These are phyloP conservation scores for Muricea muricata DNA, from an alignment of 92 coral and sea anemone species.

Conservation along the genomic window DNA sequence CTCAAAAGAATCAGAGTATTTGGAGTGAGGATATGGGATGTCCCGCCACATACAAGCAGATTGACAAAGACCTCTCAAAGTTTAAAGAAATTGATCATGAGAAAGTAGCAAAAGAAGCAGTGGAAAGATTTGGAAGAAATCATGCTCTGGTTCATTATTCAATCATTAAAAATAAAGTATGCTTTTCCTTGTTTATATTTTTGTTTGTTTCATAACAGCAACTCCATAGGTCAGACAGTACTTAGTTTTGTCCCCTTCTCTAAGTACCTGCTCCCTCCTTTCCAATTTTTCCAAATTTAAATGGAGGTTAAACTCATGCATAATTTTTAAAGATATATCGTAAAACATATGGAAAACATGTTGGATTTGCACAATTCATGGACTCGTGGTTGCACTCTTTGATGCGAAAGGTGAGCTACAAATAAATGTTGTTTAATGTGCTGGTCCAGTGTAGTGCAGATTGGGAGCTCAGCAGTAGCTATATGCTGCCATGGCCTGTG, in stretches of 20 bases:
- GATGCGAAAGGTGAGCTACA: conserved; percentile 80
- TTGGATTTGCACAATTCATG: conserved; percentile 97
- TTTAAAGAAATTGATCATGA: conserved; percentile 74
- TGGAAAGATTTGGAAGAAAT: conserved; percentile 87
- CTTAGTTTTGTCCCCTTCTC: no score
- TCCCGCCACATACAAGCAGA: conserved; percentile 75
- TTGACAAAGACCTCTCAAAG: conserved; percentile 74
- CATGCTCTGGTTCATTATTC: conserved; percentile 94
- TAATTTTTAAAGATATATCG: conserved; percentile 76
- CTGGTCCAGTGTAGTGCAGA: no score
- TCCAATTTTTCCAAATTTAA: no score
- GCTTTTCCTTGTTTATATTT: no score
- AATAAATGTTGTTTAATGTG: neutral
- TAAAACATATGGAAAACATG: conserved; percentile 94
- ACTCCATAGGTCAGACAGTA: no score
- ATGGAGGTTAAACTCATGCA: no score
- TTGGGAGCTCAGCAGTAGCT: no score
- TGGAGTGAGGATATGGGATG: conserved; percentile 86
- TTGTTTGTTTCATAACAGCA: no score
- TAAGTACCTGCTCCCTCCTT: no score
- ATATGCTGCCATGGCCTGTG: no score
- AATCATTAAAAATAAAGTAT: conserved; percentile 87
- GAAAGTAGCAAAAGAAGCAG: conserved; percentile 83
- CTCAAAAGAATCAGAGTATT: conserved; percentile 56
- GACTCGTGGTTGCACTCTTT: conserved; percentile 88